Evolutionary conservation across 2,888 invertebrate species (phyloP).

Genomic region (Acanthococcus lagerstroemiae): DNA sequence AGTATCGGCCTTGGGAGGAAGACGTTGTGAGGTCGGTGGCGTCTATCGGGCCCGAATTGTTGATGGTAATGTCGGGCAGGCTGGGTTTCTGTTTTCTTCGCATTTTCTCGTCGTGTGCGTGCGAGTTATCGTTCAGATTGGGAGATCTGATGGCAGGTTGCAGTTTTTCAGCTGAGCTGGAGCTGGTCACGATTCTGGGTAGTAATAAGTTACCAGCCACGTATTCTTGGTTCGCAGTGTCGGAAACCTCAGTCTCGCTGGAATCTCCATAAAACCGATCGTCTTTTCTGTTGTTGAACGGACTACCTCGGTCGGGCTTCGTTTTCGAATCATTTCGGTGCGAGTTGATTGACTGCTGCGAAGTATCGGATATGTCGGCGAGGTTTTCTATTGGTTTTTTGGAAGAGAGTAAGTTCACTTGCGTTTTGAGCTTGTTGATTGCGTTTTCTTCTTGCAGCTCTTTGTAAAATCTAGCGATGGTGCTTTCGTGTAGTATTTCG

Average conservation of each 20-base stretch:
- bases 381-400: not conserved
- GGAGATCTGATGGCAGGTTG: no score
- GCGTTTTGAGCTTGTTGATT: conserved; percentile 37
- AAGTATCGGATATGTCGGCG: not conserved
- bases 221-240: not conserved
- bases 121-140: not conserved
- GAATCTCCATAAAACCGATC: no score
- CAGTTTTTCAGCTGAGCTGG: no score
- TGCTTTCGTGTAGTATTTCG: conserved; percentile 68
- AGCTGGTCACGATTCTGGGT: not conserved
- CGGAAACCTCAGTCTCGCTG: no score
- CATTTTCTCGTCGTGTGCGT: not conserved
- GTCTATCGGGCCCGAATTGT: not conserved
- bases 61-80: not conserved
- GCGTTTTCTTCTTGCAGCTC: conserved; percentile 65
- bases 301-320: not conserved
- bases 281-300: not conserved
- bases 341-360: not conserved
- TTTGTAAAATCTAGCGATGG: conserved; percentile 71
- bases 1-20: conserved; percentile 3
- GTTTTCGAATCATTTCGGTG: not conserved
- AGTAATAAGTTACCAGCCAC: not conserved
- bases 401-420: not conserved
- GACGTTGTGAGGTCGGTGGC: no score
- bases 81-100: not conserved